These are phyloP conservation scores for Antechinus stuartii DNA, from an alignment of 2,113 vertebrate genomes.

Conservation along the genomic window DNA sequence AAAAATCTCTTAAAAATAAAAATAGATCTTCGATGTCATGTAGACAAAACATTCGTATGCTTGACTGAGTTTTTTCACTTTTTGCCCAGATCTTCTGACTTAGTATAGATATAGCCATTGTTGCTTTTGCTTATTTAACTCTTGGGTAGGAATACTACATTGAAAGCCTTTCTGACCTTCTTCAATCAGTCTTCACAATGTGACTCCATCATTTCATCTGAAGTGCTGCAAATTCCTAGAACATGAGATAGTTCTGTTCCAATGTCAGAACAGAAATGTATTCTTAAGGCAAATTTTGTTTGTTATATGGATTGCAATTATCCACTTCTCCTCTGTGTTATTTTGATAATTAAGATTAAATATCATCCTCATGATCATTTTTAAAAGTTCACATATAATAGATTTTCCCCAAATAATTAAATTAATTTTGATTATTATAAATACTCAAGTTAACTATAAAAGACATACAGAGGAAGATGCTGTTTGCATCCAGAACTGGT, in stretches of 20 bases:
- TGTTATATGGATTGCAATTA: background rate
- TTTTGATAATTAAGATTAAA: background rate
- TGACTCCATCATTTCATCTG: conserved; percentile 21
- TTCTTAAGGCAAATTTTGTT: conserved; percentile 9
- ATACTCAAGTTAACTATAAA: background rate
- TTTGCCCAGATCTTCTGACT: background rate
- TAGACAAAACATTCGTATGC: conserved; percentile 13
- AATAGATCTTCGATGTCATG: conserved; percentile 7
- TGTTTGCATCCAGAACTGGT: background rate
- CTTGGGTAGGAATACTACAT: background rate
- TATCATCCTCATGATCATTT: conserved; percentile 5
- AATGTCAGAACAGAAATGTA: conserved; percentile 42
- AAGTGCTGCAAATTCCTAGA: conserved; percentile 27
- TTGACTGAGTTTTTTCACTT: background rate
- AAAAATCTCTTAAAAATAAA: conserved; percentile 35
- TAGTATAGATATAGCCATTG: background rate
- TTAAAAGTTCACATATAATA: conserved; percentile 34
- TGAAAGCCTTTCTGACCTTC: background rate
- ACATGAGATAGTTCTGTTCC: conserved; percentile 22
- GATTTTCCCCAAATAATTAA: background rate
- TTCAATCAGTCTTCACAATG: conserved; percentile 39
- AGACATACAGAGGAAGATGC: background rate
- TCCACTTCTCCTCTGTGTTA: background rate
- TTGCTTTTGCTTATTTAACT: conserved; percentile 40
- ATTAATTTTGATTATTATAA: background rate